Evolutionary conservation across 1,140 invertebrate genomes (phyloP).

Genomic region (Papilio aristodemus): DNA sequence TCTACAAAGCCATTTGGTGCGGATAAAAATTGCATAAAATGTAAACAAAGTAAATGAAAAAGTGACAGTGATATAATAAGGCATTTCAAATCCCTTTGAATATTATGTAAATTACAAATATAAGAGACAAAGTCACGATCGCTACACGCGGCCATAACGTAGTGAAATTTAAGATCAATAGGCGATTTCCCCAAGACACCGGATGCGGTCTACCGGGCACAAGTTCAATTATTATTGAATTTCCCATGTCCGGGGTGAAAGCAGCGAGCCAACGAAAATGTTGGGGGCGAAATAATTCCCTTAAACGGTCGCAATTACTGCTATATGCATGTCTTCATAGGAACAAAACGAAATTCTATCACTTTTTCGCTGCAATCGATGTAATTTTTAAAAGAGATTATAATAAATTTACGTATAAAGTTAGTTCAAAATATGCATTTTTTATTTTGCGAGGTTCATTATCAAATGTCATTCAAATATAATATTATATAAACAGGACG

Average conservation of each 20-base stretch:
- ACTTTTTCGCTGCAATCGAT: too few relatives aligned
- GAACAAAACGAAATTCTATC: not conserved
- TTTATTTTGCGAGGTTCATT: too few relatives aligned
- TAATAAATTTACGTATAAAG: too few relatives aligned
- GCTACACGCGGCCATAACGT: constrained; percentile 32
- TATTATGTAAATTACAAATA: constrained; percentile 6
- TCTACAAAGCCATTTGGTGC: not conserved
- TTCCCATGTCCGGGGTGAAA: constrained; percentile 56
- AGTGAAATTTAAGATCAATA: constrained; percentile 66
- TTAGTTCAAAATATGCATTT: too few relatives aligned
- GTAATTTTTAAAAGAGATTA: too few relatives aligned
- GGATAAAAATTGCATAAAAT: not conserved
- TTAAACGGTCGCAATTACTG: constrained; percentile 36
- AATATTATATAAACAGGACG: too few relatives aligned
- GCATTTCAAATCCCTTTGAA: not conserved
- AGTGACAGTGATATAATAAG: too few relatives aligned
- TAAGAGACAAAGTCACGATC: constrained; percentile 26
- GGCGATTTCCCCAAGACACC: constrained; percentile 69
- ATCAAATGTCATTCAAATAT: too few relatives aligned
- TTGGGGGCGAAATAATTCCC: constrained; percentile 44
- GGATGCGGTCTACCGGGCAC: constrained; percentile 71
- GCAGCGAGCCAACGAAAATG: constrained; percentile 45
- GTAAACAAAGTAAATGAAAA: too few relatives aligned
- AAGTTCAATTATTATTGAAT: constrained; percentile 75
- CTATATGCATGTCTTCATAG: constrained; percentile 13